Percentiles rank a stretch among this genome's conserved stretches.
Conservation (phyloP, 2,888 invertebrate genomes). For the Zootermopsis nevadensis region DNA sequence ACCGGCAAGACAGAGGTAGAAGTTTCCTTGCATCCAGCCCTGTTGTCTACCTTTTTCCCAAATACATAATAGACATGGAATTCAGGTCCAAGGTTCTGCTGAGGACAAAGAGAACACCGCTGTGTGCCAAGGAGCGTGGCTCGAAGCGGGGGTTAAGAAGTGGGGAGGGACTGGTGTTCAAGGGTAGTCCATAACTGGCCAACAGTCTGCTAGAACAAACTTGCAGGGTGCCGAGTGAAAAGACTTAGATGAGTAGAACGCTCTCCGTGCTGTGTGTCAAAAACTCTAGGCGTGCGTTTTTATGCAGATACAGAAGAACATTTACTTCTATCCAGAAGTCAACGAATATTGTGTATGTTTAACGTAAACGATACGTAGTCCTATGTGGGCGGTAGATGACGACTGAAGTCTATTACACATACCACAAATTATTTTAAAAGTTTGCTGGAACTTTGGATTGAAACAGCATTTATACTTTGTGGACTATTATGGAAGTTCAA, state of each 20-base stretch:
- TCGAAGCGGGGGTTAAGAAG: background rate
- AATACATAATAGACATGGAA: conserved; percentile 41
- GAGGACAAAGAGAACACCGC: conserved; percentile 35
- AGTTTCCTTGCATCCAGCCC: background rate
- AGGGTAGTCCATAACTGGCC: background rate
- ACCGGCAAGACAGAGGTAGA: background rate
- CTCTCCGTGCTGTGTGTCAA: background rate
- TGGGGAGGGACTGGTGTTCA: background rate
- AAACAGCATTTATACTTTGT: no score
- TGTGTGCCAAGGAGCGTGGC: background rate
- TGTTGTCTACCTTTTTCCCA: conserved; percentile 1
- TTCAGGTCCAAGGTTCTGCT: conserved; percentile 23
- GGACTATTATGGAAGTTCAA: no score
- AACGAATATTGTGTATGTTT: no score
- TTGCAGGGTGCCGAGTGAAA: background rate
- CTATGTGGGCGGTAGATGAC: no score
- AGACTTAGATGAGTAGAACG: background rate
- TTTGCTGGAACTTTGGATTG: no score
- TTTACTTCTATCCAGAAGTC: no score
- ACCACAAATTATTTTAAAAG: no score
- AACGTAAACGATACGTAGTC: no score
- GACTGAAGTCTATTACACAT: no score
- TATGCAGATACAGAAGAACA: no score
- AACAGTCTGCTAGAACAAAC: background rate
- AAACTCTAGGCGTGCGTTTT: no score